Conservation (phyloP, 2,797 vertebrate species). For the Sciurus vulgaris region DNA sequence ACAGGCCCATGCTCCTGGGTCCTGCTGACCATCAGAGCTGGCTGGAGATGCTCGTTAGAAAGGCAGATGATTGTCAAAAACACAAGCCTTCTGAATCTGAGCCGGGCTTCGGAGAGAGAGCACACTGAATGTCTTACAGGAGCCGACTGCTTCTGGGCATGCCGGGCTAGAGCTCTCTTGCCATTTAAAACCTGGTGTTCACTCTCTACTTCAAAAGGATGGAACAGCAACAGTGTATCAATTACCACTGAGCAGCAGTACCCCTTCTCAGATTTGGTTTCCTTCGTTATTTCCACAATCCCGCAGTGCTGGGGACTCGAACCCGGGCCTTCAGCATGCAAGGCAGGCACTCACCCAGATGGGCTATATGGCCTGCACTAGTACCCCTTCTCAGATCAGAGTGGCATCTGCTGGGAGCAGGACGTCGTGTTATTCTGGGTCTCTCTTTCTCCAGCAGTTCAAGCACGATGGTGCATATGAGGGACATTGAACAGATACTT, state of each 20-base stretch:
- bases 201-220: background rate
- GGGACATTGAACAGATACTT: background rate
- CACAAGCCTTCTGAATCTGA: background rate
- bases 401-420: slow-evolving; percentile 54
- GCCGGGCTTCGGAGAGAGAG: background rate
- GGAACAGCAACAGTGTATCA: background rate
- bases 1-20: background rate
- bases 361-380: too few species aligned
- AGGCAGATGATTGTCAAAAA: background rate
- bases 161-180: background rate
- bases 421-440: slow-evolving; percentile 49
- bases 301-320: too few species aligned
- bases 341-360: too few species aligned
- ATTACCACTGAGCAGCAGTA: slow-evolving; percentile 1
- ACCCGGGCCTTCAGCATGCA: too few species aligned
- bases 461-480: background rate
- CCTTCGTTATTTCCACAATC: too few species aligned
- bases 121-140: background rate
- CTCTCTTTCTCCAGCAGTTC: background rate
- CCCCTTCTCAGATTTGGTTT: too few species aligned
- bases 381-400: slow-evolving; percentile 33
- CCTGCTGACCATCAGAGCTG: background rate
- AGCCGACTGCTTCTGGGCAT: background rate
- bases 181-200: background rate
- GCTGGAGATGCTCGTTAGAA: background rate